Evolutionary conservation across 2,888 invertebrate genomes (phyloP).

Genomic region (Parapristionchus giblindavisi): DNA sequence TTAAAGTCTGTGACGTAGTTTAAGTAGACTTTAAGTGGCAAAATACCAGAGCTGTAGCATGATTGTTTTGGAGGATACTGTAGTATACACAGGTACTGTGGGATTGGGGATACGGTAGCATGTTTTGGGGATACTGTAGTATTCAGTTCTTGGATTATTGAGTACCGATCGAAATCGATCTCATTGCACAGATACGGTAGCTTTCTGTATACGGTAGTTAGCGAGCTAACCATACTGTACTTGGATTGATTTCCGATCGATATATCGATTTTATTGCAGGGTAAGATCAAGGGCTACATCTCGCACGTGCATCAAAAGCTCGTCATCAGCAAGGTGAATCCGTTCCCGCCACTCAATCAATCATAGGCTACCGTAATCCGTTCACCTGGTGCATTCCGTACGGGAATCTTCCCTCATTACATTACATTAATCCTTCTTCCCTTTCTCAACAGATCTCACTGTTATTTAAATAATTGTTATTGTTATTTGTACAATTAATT

Average conservation of each 20-base stretch:
- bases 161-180: too few relatives aligned
- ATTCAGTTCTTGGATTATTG: background rate
- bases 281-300: slow-evolving; percentile 97
- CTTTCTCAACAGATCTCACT: background rate
- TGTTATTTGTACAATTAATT: background rate
- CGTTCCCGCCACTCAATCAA: slow-evolving; percentile 80
- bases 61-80: background rate
- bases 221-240: too few relatives aligned
- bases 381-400: too few relatives aligned
- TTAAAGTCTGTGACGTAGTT: too few relatives aligned
- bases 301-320: slow-evolving; percentile 95
- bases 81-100: background rate
- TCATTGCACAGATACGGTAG: too few relatives aligned
- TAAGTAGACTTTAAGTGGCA: too few relatives aligned
- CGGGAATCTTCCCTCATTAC: too few relatives aligned
- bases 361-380: background rate
- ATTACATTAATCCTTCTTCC: too few relatives aligned
- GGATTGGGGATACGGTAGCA: background rate
- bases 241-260: background rate
- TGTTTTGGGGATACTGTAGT: background rate
- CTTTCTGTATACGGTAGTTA: too few relatives aligned
- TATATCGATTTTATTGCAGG: slow-evolving; percentile 71
- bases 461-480: slow-evolving; percentile 5
- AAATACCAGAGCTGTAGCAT: too few relatives aligned
- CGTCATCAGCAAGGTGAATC: slow-evolving; percentile 95